A percentile compares a stretch with the other conserved stretches of the same genome.
These are phyloP conservation scores for Cotesia glomerata DNA, from an alignment of 1,140 invertebrate species.

Conservation along the genomic window DNA sequence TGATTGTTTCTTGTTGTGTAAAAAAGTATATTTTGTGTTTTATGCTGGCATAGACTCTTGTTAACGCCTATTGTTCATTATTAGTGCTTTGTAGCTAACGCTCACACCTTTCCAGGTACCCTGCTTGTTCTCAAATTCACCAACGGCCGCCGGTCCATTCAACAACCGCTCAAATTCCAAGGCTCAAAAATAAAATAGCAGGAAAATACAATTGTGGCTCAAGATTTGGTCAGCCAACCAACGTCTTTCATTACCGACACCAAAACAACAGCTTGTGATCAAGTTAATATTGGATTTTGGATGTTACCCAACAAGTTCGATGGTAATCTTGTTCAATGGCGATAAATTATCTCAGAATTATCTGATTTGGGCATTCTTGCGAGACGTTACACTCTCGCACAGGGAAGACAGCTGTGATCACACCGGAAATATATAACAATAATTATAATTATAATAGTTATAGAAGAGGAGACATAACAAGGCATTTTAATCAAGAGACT, in stretches of 20 bases:
- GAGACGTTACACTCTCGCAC: conserved; percentile 3
- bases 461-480: neutral
- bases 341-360: neutral
- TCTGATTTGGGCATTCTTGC: conserved; percentile 46
- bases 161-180: neutral
- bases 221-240: conserved; percentile 44
- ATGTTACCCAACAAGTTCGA: too few species aligned
- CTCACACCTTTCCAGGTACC: conserved; percentile 59
- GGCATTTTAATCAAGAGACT: conserved; percentile 11
- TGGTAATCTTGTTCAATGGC: too few species aligned
- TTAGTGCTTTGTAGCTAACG: conserved; percentile 60
- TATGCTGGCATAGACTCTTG: conserved; percentile 27
- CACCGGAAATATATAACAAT: neutral
- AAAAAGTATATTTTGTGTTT: conserved; percentile 25
- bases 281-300: neutral
- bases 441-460: neutral
- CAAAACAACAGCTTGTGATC: neutral
- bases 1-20: neutral
- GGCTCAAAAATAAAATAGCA: neutral
- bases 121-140: conserved; percentile 15
- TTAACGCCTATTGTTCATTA: conserved; percentile 38
- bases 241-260: conserved; percentile 29
- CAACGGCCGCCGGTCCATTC: conserved; percentile 5
- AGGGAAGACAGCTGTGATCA: conserved; percentile 38
- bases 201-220: neutral